Evolutionary conservation across 2,888 invertebrate genomes (phyloP).

Genomic region (Drosophila ezoana): DNA sequence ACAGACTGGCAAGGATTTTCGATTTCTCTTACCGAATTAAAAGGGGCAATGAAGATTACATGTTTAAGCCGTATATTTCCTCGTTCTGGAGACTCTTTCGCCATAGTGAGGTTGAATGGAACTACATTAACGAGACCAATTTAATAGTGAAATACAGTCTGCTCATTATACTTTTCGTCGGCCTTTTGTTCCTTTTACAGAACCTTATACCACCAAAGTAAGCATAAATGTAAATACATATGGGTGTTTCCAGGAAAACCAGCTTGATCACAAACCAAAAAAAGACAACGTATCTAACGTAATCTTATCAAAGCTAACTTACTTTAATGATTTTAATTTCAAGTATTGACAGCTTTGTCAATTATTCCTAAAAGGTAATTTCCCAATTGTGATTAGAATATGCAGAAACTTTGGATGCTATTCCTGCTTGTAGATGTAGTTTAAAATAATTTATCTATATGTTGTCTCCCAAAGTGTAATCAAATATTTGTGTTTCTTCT

Average conservation of each 20-base stretch:
- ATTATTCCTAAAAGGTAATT: no score
- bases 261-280: not conserved
- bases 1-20: constrained; percentile 22
- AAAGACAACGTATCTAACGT: not conserved
- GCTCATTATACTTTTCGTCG: constrained; percentile 87
- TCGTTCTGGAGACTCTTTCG: constrained; percentile 88
- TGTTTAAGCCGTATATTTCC: constrained; percentile 67
- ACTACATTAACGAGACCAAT: constrained; percentile 91
- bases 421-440: no score
- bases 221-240: constrained; percentile 2
- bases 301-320: not conserved
- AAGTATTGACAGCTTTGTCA: no score
- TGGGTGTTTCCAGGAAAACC: not conserved
- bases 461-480: no score
- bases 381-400: no score
- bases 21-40: constrained; percentile 3
- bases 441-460: no score
- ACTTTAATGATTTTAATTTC: no score
- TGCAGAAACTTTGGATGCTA: no score
- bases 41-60: constrained; percentile 24
- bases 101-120: constrained; percentile 88
- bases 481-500: no score
- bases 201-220: constrained; percentile 18
- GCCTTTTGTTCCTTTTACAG: constrained; percentile 87
- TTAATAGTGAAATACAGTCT: constrained; percentile 93